Conservation (phyloP, 2,797 vertebrate species). For the Danio choprae region DNA sequence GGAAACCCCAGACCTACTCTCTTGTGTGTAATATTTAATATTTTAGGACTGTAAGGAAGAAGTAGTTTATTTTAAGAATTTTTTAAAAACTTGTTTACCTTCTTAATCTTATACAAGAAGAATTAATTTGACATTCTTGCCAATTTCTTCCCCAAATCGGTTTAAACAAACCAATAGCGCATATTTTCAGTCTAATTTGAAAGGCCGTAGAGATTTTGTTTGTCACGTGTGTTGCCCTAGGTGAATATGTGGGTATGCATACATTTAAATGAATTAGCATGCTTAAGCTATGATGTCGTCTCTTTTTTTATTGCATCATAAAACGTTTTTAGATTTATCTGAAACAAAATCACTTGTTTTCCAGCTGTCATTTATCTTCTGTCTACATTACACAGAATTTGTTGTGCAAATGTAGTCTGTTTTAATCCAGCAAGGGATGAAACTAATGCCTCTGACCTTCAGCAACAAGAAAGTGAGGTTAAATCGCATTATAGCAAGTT, state of each 20-base stretch:
- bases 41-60: neutral
- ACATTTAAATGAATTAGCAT: slow-evolving; percentile 59
- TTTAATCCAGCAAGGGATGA: slow-evolving; percentile 16
- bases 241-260: slow-evolving; percentile 57
- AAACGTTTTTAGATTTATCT: slow-evolving; percentile 9
- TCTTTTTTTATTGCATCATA: slow-evolving; percentile 18
- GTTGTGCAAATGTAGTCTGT: neutral
- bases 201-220: slow-evolving; percentile 40
- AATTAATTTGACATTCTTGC: slow-evolving; percentile 1
- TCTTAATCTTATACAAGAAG: slow-evolving; percentile 5
- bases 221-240: slow-evolving; percentile 42
- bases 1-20: neutral
- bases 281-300: slow-evolving; percentile 26
- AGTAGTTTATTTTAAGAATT: neutral
- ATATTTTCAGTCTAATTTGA: slow-evolving; percentile 36
- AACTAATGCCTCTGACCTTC: slow-evolving; percentile 27
- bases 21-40: neutral
- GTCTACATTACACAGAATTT: neutral
- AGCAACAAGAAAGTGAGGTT: slow-evolving; percentile 26
- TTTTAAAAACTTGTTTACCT: slow-evolving; percentile 16
- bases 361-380: neutral
- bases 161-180: slow-evolving; percentile 21
- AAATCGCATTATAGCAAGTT: slow-evolving; percentile 38
- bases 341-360: neutral
- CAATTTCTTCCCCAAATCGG: neutral